Evolutionary conservation across 2,797 vertebrate genomes (phyloP), one percentile per base, ranked within the genome.

Genomic region (Pygocentrus nattereri): DNA sequence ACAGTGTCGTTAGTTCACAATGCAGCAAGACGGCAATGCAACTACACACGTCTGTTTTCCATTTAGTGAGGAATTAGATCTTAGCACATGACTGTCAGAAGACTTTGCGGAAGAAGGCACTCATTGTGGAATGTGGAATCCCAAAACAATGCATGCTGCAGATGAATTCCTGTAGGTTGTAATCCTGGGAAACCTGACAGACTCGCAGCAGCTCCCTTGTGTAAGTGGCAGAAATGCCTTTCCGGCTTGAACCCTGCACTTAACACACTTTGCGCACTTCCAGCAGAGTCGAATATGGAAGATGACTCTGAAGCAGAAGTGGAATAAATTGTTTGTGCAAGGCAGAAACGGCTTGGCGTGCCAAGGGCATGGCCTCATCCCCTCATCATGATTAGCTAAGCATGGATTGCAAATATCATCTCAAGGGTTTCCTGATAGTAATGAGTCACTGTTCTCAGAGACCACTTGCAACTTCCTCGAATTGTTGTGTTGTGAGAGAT

Each of bases 371-470:
- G 64, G n/a, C 30, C 54, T 25, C 11, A 30, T 16, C 19, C 6
- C 8, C 27, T 23, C 73, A 50, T 74, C 31, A 64, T 25, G 59
- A 56, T 69, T 54, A 21, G 44, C 5, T 41, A 41, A 77, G 58
- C 47, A 52, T 86, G 83, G 82, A 82, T 79, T 85, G 62, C 88
- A 69, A 89, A 41, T 79, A 87, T 86, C 88, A 90, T 91, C 86
- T 88, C 74, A 89, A 91, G 88, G 89, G 89, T 93, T 94, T 93
- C 92, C 91, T 93, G 89, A 92, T 82, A 85, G 41, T 38, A 79
- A 85, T 93, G 92, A 94, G 80, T 94, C 93, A 94, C 81, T 83
- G 85, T 93, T 94, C 92, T 93, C 90, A 91, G 90, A 93, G 87
- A 78, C 78, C 30, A 31, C 82, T 88, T 91, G 90, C 88, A 88